phyloP scores from a whole-genome alignment of 1,140 invertebrate genomes.

The Drosophila pseudoobscura region DNA sequence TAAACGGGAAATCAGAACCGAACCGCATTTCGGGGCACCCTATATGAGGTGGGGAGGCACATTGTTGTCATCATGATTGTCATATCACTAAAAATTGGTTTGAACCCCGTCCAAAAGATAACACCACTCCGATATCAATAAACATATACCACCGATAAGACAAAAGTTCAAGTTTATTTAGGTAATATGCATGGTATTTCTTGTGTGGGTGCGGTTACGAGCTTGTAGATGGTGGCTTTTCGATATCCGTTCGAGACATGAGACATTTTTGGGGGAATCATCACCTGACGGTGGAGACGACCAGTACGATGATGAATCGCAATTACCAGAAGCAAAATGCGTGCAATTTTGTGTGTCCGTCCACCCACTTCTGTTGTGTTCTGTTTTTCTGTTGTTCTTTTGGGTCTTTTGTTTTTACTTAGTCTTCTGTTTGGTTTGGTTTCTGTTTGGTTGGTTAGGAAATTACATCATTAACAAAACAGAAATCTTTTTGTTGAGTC shows the following conservation, averaged over 20 bases:
- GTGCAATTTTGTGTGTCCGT: constrained; percentile 46
- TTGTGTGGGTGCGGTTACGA: too few relatives aligned
- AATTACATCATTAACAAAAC: constrained; percentile 63
- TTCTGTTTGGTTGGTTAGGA: constrained; percentile 36
- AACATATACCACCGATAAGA: constrained; percentile 35
- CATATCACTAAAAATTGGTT: constrained; percentile 49
- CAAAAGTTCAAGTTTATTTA: constrained; percentile 43
- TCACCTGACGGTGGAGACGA: constrained; percentile 15
- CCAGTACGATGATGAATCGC: constrained; percentile 35
- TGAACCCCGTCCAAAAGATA: constrained; percentile 54
- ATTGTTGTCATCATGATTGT: constrained; percentile 27
- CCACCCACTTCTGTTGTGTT: too few relatives aligned
- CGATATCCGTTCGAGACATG: background rate
- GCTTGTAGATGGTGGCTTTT: constrained; percentile 5
- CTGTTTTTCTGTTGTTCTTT: too few relatives aligned
- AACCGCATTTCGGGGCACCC: constrained; percentile 17
- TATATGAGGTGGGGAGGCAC: constrained; percentile 1
- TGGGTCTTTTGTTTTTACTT: constrained; percentile 3
- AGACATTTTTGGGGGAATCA: constrained; percentile 1
- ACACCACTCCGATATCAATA: constrained; percentile 16
- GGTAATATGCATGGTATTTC: background rate
- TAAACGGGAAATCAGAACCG: background rate
- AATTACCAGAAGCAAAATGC: constrained; percentile 67
- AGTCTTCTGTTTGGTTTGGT: constrained; percentile 11
- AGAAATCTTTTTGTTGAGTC: constrained; percentile 1